phyloP scores from a whole-genome alignment of 2,113 vertebrate genomes.

The Penelope pileata region DNA sequence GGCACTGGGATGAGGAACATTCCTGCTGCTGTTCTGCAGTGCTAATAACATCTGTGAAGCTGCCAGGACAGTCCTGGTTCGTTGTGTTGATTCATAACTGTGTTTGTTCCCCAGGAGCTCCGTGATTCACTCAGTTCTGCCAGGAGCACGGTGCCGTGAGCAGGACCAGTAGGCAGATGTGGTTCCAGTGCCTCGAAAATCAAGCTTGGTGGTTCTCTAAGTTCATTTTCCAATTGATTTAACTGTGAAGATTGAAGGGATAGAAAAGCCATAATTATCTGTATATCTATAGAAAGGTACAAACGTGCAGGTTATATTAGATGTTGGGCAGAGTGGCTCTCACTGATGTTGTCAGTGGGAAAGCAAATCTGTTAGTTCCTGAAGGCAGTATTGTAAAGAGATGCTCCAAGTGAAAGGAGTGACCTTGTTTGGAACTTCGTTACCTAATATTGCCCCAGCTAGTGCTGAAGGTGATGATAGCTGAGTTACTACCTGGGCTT shows the following conservation, averaged over 20 bases:
- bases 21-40: slow-evolving; percentile 45
- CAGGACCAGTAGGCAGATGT: neutral
- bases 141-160: neutral
- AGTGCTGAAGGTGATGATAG: neutral
- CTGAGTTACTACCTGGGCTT: neutral
- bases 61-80: slow-evolving; percentile 26
- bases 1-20: slow-evolving; percentile 28
- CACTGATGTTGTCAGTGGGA: neutral
- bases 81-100: slow-evolving; percentile 16
- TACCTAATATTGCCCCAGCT: neutral
- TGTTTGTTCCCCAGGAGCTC: neutral
- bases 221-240: neutral
- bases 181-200: neutral
- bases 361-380: neutral
- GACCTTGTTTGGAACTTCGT: neutral
- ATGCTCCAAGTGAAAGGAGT: neutral
- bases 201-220: neutral
- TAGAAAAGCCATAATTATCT: neutral
- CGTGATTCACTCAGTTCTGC: neutral
- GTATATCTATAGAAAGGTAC: neutral
- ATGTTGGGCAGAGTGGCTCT: neutral
- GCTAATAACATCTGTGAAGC: slow-evolving; percentile 46
- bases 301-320: neutral
- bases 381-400: neutral
- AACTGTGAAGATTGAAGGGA: neutral